Percentiles rank a stretch among this genome's conserved stretches.
Evolutionary conservation across 2,888 invertebrate species (phyloP).

Genomic region (Eueremaeus valkanovi): DNA sequence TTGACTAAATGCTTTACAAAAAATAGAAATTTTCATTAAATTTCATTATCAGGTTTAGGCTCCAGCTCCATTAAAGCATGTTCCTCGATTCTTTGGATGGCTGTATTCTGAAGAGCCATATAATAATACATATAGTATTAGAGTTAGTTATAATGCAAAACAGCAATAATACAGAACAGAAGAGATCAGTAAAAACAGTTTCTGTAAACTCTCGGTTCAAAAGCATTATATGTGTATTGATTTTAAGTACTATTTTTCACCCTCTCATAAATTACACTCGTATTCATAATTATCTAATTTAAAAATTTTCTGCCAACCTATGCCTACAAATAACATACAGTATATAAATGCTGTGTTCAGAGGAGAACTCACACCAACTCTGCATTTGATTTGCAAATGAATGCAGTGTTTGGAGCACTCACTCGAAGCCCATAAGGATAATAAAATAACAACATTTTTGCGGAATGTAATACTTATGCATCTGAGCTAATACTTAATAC

Average conservation of each 20-base stretch:
- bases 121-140: not conserved
- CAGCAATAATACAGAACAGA: not conserved
- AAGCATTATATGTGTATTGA: not conserved
- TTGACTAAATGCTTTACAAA: too few relatives aligned
- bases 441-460: slow-evolving; percentile 29
- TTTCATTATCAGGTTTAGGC: too few relatives aligned
- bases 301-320: not conserved
- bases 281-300: slow-evolving; percentile 19
- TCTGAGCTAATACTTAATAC: not conserved
- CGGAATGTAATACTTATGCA: slow-evolving; percentile 10
- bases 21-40: too few relatives aligned
- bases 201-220: not conserved
- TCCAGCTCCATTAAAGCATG: too few relatives aligned
- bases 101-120: too few relatives aligned
- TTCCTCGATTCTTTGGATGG: too few relatives aligned
- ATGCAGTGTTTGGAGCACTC: not conserved
- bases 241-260: not conserved
- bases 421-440: not conserved
- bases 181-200: not conserved
- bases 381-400: not conserved
- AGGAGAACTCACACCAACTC: not conserved
- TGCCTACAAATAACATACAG: not conserved
- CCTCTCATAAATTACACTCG: not conserved
- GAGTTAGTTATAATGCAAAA: not conserved
- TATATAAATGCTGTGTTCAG: not conserved